Percentiles rank a stretch among this genome's conserved stretches.
Conservation (phyloP, 2,888 invertebrate genomes). For the Saturnia japonica region DNA sequence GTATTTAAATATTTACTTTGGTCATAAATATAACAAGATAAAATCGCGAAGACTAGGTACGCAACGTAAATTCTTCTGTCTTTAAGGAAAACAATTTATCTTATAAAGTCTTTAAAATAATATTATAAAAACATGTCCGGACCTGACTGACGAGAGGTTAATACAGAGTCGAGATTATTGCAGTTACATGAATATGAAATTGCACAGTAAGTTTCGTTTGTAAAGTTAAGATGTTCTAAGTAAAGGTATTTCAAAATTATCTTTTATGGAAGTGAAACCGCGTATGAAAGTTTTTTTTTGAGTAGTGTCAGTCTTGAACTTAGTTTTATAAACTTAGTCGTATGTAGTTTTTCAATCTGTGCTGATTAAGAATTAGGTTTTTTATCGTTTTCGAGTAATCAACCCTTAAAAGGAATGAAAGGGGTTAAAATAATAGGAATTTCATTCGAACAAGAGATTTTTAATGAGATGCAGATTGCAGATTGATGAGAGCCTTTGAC, state of each 20-base stretch:
- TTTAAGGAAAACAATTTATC: neutral
- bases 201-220: neutral
- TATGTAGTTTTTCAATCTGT: too few relatives aligned
- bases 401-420: neutral
- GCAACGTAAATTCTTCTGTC: neutral
- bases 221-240: neutral
- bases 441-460: too few relatives aligned
- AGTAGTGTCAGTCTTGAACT: neutral
- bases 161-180: neutral
- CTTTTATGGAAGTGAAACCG: neutral
- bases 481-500: too few relatives aligned
- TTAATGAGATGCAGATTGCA: too few relatives aligned
- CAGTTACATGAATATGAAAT: neutral
- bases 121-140: neutral
- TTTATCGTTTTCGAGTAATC: neutral
- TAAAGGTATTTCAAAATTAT: neutral
- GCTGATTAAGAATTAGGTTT: neutral
- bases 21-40: neutral
- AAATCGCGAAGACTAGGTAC: neutral
- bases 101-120: neutral
- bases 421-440: neutral
- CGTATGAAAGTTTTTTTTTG: neutral
- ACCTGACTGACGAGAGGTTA: neutral
- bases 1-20: neutral
- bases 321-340: neutral